A percentile compares a stretch with the other conserved stretches of the same genome.
These are phyloP conservation scores for Trissolcus japonicus DNA, from an alignment of 2,888 invertebrate species.

Conservation along the genomic window DNA sequence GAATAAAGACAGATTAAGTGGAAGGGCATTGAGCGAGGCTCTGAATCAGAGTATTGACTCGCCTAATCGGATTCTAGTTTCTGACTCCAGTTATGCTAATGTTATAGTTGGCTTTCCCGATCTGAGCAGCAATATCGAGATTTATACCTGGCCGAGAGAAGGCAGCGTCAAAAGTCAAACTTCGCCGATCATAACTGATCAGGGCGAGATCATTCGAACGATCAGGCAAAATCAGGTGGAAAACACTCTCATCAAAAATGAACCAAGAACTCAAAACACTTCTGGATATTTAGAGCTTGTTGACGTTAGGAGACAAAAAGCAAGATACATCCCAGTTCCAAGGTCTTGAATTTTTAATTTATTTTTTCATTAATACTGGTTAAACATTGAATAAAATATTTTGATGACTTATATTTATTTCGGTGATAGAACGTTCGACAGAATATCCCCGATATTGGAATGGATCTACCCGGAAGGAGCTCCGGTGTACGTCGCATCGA, in stretches of 20 bases:
- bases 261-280: slow-evolving; percentile 57
- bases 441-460: slow-evolving; percentile 73
- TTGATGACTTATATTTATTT: too few relatives aligned
- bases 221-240: slow-evolving; percentile 64
- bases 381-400: too few relatives aligned
- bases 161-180: slow-evolving; percentile 53
- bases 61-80: slow-evolving; percentile 76
- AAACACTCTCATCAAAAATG: slow-evolving; percentile 59
- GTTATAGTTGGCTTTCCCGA: slow-evolving; percentile 78
- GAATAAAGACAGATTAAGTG: slow-evolving; percentile 55
- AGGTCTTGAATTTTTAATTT: slow-evolving; percentile 64
- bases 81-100: slow-evolving; percentile 74
- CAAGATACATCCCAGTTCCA: slow-evolving; percentile 79
- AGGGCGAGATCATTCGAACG: slow-evolving; percentile 69
- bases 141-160: slow-evolving; percentile 72
- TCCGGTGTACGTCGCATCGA: slow-evolving; percentile 75
- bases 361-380: too few relatives aligned
- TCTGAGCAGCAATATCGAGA: slow-evolving; percentile 71
- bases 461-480: slow-evolving; percentile 77
- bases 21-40: slow-evolving; percentile 69
- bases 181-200: slow-evolving; percentile 64
- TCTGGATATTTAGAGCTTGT: slow-evolving; percentile 78
- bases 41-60: slow-evolving; percentile 74
- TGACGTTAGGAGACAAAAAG: slow-evolving; percentile 76
- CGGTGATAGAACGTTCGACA: slow-evolving; percentile 63